phyloP scores from a whole-genome alignment of 2,113 vertebrate species.

The Brachionichthys hirsutus region DNA sequence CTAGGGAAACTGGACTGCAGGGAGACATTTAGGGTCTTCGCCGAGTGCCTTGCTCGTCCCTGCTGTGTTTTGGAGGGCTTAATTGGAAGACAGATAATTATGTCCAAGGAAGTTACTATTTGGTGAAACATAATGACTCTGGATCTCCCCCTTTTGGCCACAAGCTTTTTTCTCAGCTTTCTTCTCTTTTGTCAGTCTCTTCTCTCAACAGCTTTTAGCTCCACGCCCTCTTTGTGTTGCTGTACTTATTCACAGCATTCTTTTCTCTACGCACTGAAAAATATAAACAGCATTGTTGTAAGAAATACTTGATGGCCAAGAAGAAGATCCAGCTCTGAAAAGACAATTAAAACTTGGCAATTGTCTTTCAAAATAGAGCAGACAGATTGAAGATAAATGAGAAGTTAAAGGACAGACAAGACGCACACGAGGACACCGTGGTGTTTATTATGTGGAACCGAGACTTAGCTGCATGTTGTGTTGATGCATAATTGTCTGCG shows the following conservation, averaged over 20 bases:
- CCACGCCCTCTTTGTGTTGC: not conserved
- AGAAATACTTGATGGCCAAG: not conserved
- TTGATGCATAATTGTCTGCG: conserved; percentile 25
- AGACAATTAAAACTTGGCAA: not conserved
- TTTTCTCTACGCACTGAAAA: not conserved
- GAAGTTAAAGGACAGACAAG: conserved; percentile 1
- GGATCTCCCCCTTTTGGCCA: conserved; percentile 4
- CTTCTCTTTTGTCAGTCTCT: not conserved
- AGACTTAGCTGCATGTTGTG: conserved; percentile 4
- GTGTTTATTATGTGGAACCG: conserved; percentile 26
- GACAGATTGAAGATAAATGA: not conserved
- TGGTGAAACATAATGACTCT: conserved; percentile 53
- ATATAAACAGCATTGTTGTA: not conserved
- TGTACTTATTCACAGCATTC: not conserved
- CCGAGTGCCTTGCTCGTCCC: conserved; percentile 48
- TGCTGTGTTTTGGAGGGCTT: conserved; percentile 59
- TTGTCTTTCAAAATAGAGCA: conserved; percentile 5
- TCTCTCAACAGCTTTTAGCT: not conserved
- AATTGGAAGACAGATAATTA: conserved; percentile 69
- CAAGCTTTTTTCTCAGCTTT: not conserved
- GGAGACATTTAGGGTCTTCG: conserved; percentile 66
- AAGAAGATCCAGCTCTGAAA: too few relatives aligned
- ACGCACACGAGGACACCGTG: conserved; percentile 1
- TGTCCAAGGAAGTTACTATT: conserved; percentile 50
- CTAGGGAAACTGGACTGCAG: conserved; percentile 68